phyloP scores from a whole-genome alignment of 1,140 invertebrate genomes.

The Drosophila kanapiae region DNA sequence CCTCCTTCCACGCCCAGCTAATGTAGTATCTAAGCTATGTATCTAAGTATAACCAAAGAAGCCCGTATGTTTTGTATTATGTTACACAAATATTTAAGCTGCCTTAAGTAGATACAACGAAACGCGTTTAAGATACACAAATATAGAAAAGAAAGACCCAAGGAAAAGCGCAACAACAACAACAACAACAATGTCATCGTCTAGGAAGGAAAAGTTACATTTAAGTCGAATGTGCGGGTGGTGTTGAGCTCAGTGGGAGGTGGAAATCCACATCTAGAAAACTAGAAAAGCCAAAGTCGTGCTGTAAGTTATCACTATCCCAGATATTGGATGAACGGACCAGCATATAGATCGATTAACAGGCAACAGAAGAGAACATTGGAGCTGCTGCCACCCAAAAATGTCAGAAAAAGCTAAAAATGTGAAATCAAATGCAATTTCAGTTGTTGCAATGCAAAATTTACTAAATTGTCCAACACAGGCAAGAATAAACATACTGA shows the following conservation, averaged over 20 bases:
- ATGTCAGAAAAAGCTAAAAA: constrained; percentile 6
- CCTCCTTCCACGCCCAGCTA: background rate
- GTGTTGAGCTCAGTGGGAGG: constrained; percentile 51
- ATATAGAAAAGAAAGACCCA: constrained; percentile 49
- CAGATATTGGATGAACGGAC: constrained; percentile 35
- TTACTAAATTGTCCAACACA: background rate
- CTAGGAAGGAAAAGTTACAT: constrained; percentile 68
- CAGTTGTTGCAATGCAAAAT: background rate
- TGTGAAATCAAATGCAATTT: background rate
- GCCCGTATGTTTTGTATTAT: constrained; percentile 83
- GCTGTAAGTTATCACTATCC: constrained; percentile 68
- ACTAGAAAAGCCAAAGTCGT: constrained; percentile 66
- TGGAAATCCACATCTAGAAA: constrained; percentile 9
- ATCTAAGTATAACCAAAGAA: constrained; percentile 82
- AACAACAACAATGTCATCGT: constrained; percentile 21
- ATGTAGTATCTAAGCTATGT: constrained; percentile 69
- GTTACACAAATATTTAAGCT: constrained; percentile 84
- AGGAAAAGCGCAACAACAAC: constrained; percentile 48
- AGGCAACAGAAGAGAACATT: constrained; percentile 4
- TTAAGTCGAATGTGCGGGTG: constrained; percentile 65
- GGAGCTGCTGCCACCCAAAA: constrained; percentile 6
- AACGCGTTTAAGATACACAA: constrained; percentile 83
- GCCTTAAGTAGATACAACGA: constrained; percentile 82
- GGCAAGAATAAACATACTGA: background rate
- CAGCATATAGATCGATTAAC: constrained; percentile 29